These are phyloP conservation scores for Meandrina meandrites DNA, from an alignment of 92 coral and sea anemone species.

Conservation along the genomic window DNA sequence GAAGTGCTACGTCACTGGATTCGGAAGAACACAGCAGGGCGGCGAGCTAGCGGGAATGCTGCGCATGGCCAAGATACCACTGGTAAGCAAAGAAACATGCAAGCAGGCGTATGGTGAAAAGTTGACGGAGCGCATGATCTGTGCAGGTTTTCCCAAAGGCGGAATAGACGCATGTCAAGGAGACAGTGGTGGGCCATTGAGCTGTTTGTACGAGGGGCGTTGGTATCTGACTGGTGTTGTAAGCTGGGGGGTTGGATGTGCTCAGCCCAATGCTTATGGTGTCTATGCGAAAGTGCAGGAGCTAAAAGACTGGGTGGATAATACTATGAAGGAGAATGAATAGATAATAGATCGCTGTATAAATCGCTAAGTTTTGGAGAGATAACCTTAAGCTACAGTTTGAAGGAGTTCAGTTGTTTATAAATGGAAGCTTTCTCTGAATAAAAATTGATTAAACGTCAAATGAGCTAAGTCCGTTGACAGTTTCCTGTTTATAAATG, in stretches of 20 bases:
- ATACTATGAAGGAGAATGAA: conserved; percentile 33
- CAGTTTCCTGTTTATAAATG: neutral
- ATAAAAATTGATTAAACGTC: neutral
- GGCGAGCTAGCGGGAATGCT: conserved; percentile 48
- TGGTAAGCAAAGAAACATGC: conserved; percentile 52
- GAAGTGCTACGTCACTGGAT: conserved; percentile 67
- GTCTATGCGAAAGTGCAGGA: conserved; percentile 58
- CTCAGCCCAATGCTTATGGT: conserved; percentile 64
- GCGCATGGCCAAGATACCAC: conserved; percentile 66
- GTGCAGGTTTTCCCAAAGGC: conserved; percentile 68
- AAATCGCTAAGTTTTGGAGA: neutral
- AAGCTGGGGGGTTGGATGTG: conserved; percentile 82
- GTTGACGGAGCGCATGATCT: conserved; percentile 60
- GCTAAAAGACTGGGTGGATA: conserved; percentile 46
- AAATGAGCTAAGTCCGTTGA: neutral
- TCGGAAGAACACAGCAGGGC: conserved; percentile 59
- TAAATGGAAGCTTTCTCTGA: neutral
- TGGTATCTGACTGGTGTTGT: conserved; percentile 75
- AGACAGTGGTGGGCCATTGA: conserved; percentile 78
- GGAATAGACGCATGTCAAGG: conserved; percentile 78
- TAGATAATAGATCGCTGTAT: neutral
- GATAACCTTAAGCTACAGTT: neutral
- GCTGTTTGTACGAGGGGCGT: conserved; percentile 51
- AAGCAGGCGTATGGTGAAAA: conserved; percentile 44
- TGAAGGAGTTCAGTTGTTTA: neutral